Base-by-base conservation (phyloP, 2,888 invertebrate genomes). In the Argynnis bischoffii region DNA sequence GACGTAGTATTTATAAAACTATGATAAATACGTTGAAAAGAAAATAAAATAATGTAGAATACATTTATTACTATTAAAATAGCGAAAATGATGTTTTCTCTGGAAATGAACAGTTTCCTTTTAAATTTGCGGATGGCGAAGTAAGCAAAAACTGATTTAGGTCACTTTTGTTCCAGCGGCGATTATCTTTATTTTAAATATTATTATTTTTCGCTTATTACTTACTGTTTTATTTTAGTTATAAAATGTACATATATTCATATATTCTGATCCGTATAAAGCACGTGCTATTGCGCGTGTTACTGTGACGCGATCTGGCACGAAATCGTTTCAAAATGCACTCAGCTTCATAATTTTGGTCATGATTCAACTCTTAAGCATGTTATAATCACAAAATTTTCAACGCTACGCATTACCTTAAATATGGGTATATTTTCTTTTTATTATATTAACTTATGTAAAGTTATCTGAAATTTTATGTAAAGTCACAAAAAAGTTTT, bases 341-440 rank as follows among this genome's bases (percentile, higher is more conserved):
- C 68, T 67, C 66, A 55, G 63, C 64, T 69, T 70, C 63, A 41
- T 67, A 66, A 73, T 72, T 74, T 72, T 71, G 71, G 69, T 69
- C 74, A 66, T 78, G 79, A 78, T 73, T 77, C 76, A 79, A 72
- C 67, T 71, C 61, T 69, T 69, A 69, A 61, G 66, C 65, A 69
- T 72, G 72, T 69, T 75, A 70, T 73, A 72, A 70, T 75, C 72
- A 71, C 75, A 76, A 78, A 77, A 76, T 75, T 76, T 76, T 78
- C 74, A 77, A 75, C 78, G 64, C 61, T 57, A 56, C 69, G 66
- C 60, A 70, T 63, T 56, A 74, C 53, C 15, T 51, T 51, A 61
- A 48, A 41, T 11, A 11, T 26, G 48, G n/a, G 11, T 16, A 31
- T 1, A n/a, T 48, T n/a, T 8, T 48, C n/a, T n/a, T 59, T 59